Evolutionary conservation across 2,888 invertebrate genomes (phyloP), one percentile per base, ranked within the genome.

Genomic region (Agrochola lota): DNA sequence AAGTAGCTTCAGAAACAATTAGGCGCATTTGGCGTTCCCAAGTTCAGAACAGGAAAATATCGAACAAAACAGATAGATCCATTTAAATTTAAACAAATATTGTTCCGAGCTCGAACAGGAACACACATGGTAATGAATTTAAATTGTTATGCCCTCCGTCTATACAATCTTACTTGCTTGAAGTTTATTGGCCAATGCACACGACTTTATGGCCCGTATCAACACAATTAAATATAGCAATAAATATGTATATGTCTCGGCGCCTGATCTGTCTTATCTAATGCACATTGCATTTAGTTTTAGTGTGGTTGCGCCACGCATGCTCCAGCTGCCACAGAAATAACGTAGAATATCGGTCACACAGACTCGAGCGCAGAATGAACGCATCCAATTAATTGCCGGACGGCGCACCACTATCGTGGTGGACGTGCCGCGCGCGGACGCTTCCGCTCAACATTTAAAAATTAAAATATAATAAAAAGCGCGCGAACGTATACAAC

Each of bases 341-440:
- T 96, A 96, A 95, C 96, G 95, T 93, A 89, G 95, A 95, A 96
- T 96, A 96, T 96, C 96, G 96, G 96, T 96, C 96, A 96, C 92
- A 92, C 92, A 92, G 95, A 94, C 94, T 93, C 94, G 78, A 89
- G 91, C 87, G 91, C 91, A 89, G 93, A 93, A 92, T 92, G 95
- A 94, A 93, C 94, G 94, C 94, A 93, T 93, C 92, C 92, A 92
- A 94, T 96, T 96, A 96, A 96, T 96, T 95, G 93, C 92, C 91
- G 93, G 89, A 92, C 92, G 90, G 90, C 90, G 90, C 92, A 94
- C 84, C 95, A 95, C 94, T 96, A 95, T 93, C 95, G 94, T 91
- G 89, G 91, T 90, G 95, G 92, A 91, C 94, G 94, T 91, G 91
- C 91, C 92, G 94, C 94, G 95, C 87, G 95, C 95, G 95, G 94